Percentiles rank a stretch among this genome's conserved stretches.
phyloP scores from a whole-genome alignment of 2,888 invertebrate species.

The Glyphotaelius pellucidus region DNA sequence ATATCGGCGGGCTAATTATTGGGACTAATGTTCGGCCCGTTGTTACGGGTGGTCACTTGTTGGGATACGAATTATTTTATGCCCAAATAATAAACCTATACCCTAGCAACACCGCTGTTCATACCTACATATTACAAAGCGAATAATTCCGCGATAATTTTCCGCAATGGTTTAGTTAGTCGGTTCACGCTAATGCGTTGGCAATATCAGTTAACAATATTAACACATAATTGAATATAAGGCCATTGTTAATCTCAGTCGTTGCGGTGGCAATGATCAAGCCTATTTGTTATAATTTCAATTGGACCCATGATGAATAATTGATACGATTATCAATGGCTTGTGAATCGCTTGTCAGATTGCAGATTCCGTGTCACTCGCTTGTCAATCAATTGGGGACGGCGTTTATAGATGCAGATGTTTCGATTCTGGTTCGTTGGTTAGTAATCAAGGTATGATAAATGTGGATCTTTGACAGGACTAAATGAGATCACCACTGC shows the following conservation, averaged over 20 bases:
- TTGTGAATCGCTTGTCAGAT: background rate
- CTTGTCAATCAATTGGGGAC: background rate
- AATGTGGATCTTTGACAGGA: background rate
- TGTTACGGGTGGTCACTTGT: constrained; percentile 45
- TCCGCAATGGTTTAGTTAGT: constrained; percentile 26
- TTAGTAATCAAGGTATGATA: background rate
- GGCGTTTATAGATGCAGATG: background rate
- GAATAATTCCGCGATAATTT: constrained; percentile 40
- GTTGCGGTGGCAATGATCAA: background rate
- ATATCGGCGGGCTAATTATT: constrained; percentile 54
- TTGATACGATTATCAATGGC: too few species aligned
- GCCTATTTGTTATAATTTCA: background rate
- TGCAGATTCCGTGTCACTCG: background rate
- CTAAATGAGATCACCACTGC: background rate
- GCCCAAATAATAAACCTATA: constrained; percentile 5
- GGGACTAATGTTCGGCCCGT: constrained; percentile 51
- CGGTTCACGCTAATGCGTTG: constrained; percentile 16
- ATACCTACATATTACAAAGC: constrained; percentile 19
- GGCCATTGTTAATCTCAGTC: background rate
- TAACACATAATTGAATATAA: background rate
- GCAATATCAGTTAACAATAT: constrained; percentile 12
- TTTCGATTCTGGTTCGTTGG: background rate
- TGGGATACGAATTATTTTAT: constrained; percentile 47
- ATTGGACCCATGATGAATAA: background rate
- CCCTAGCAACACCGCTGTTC: background rate